A percentile compares a stretch with the other conserved stretches of the same genome.
Conservation (phyloP, 1,140 invertebrate species). For the Penaeus indicus region DNA sequence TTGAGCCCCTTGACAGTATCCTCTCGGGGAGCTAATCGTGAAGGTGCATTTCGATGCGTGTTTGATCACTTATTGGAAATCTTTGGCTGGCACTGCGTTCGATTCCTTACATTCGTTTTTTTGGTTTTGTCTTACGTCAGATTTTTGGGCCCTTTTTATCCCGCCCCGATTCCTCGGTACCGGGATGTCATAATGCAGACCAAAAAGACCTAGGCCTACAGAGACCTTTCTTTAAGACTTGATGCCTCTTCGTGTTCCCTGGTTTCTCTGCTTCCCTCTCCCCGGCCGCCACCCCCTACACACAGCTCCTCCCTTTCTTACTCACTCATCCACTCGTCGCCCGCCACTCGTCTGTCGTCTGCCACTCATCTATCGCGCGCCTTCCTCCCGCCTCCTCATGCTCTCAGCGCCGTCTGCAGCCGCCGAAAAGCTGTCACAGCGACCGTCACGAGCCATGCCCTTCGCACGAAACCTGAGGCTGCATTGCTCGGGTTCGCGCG, state of each 20-base stretch:
- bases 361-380: constrained; percentile 9
- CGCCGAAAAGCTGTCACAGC: too few species aligned
- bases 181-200: too few species aligned
- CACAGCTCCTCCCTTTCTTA: constrained; percentile 16
- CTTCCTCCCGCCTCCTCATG: constrained; percentile 1
- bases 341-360: constrained; percentile 2
- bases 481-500: too few species aligned
- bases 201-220: too few species aligned
- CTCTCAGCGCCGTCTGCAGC: background rate
- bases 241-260: background rate
- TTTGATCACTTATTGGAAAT: constrained; percentile 44
- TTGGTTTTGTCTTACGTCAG: too few species aligned
- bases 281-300: background rate
- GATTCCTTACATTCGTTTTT: background rate
- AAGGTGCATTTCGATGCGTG: constrained; percentile 51
- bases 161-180: too few species aligned
- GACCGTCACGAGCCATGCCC: too few species aligned
- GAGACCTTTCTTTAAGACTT: too few species aligned
- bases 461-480: too few species aligned
- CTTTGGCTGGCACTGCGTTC: background rate
- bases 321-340: constrained; percentile 26
- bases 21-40: constrained; percentile 36
- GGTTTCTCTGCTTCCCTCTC: background rate
- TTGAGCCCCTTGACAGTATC: constrained; percentile 30
- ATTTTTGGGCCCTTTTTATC: too few species aligned